Evolutionary conservation across 2,113 vertebrate genomes (phyloP).

Genomic region (Forbesichthys papilliferus): DNA sequence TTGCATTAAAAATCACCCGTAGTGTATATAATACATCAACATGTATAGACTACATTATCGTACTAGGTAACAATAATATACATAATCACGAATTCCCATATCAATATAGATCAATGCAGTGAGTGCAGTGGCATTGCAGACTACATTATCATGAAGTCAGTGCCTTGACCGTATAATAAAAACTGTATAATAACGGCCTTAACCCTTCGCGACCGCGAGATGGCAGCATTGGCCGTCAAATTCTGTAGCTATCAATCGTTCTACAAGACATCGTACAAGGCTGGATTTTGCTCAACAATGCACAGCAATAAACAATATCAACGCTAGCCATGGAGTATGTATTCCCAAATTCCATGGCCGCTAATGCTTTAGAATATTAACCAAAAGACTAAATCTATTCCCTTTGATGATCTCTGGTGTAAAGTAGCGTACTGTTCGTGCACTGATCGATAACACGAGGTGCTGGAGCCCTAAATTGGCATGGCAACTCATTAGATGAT

Average conservation of each 20-base stretch:
- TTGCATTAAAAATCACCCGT: background rate
- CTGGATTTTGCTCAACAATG: background rate
- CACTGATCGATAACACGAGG: slow-evolving; percentile 55
- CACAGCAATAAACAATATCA: too few species aligned
- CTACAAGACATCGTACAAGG: slow-evolving; percentile 4
- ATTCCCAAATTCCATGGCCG: too few species aligned
- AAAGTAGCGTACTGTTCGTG: slow-evolving; percentile 29
- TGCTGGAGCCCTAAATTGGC: slow-evolving; percentile 58
- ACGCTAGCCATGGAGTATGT: too few species aligned
- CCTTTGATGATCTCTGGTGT: slow-evolving; percentile 15
- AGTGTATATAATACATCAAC: background rate
- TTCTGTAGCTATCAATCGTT: background rate
- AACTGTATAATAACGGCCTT: background rate
- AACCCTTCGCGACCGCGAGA: slow-evolving; percentile 29
- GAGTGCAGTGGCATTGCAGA: slow-evolving; percentile 47
- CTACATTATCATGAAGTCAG: slow-evolving; percentile 1
- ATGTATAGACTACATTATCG: background rate
- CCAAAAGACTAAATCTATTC: background rate
- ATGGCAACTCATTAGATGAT: slow-evolving; percentile 68
- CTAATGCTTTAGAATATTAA: background rate
- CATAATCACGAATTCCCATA: too few species aligned
- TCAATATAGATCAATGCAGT: slow-evolving; percentile 14
- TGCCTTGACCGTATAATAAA: slow-evolving; percentile 4
- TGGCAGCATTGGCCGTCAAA: slow-evolving; percentile 60
- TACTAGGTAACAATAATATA: background rate